Evolutionary conservation across 2,797 vertebrate species (phyloP), one percentile per base, ranked within the genome.

Genomic region (Siniperca undulata): DNA sequence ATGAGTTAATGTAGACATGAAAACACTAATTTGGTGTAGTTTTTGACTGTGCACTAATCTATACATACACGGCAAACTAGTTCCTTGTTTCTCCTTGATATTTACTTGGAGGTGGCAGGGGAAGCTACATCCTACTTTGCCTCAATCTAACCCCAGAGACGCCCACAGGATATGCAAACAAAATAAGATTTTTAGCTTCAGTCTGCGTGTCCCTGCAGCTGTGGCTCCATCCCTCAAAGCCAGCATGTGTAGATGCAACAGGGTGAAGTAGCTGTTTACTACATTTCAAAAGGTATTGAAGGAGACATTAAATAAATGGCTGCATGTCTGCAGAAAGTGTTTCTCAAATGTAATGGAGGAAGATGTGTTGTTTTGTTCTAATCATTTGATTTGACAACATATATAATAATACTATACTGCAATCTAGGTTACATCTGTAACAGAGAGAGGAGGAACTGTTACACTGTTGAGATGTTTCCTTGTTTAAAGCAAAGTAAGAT

Each of bases 401-500:
- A 30, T 38, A 70, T 42, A 38, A 7, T 64, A 55, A 20, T 14
- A 34, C 5, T 64, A 3, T 36, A 19, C 19, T 20, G 24, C 56
- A 74, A 75, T 64, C 3, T 30, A 10, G n/a, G 12, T 10, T 59
- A 38, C 16, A 71, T 38, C 2, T 36, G 16, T 4, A 44, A 48
- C 17, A 44, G 24, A 67, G 34, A 67, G 6, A 48, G 20, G 16
- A 42, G 30, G 46, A 40, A 20, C 34, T 48, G 20, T 11, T 61
- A 38, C 34, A 38, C 13, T 7, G 52, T 3, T 55, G 50, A 87
- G 67, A 60, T 50, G 67, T 77, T 78, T 77, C n/a, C 46, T 60
- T 84, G 72, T 71, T 61, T 62, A 58, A 80, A 85, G 20, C 36
- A 76, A 75, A 68, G 56, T 58, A 78, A 40, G 46, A 59, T 30